Evolutionary conservation across 2,797 vertebrate genomes (phyloP).

Genomic region (Myotis pilosus): DNA sequence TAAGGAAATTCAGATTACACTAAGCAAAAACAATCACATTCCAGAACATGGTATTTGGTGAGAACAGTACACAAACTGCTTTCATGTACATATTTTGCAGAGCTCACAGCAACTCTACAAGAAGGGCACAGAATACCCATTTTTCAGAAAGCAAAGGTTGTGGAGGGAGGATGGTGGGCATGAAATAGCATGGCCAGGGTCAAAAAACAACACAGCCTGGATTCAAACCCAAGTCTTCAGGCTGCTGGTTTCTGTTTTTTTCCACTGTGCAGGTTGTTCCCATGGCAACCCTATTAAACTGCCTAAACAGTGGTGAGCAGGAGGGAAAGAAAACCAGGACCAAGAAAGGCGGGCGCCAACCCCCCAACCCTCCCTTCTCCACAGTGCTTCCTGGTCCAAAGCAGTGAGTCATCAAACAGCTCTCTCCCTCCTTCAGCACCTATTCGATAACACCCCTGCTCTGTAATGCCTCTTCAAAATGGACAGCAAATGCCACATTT

Average conservation of each 20-base stretch:
- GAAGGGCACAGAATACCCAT: neutral
- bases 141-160: neutral
- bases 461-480: neutral
- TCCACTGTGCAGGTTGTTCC: constrained; percentile 14
- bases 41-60: neutral
- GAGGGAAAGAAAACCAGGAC: constrained; percentile 32
- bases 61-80: neutral
- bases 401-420: neutral
- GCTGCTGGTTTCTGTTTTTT: neutral
- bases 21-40: neutral
- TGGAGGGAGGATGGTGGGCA: neutral
- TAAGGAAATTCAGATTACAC: neutral
- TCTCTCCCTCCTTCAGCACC: neutral
- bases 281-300: constrained; percentile 9
- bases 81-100: neutral
- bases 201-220: neutral
- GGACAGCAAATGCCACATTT: neutral
- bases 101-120: neutral
- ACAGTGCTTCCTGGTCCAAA: neutral
- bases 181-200: neutral
- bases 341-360: neutral
- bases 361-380: neutral
- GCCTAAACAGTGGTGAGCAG: neutral
- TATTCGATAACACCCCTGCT: neutral
- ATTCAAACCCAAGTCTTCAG: constrained; percentile 47